phyloP scores from a whole-genome alignment of 2,797 vertebrate species.

The Poliocrania exsul region DNA sequence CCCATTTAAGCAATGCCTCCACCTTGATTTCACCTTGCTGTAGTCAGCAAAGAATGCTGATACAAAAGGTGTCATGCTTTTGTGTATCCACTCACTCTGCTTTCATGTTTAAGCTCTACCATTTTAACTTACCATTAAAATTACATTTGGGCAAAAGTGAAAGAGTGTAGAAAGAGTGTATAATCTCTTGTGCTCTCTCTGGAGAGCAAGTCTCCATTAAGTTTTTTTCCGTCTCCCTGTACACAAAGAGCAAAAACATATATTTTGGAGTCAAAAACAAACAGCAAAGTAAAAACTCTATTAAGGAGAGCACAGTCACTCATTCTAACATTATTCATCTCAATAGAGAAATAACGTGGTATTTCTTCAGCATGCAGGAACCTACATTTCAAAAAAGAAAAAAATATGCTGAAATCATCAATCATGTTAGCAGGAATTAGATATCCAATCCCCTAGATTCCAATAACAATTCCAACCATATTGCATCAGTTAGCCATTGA shows the following conservation, averaged over 20 bases:
- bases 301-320: neutral
- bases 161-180: neutral
- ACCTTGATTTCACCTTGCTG: slow-evolving; percentile 66
- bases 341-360: slow-evolving; percentile 1
- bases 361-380: neutral
- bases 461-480: slow-evolving; percentile 6
- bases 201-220: slow-evolving; percentile 23
- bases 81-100: neutral
- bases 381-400: neutral
- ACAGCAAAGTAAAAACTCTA: neutral
- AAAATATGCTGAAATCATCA: neutral
- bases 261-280: slow-evolving; percentile 39
- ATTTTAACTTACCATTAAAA: slow-evolving; percentile 45
- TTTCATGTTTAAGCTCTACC: slow-evolving; percentile 28
- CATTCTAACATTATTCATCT: neutral
- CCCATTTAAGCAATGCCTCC: slow-evolving; percentile 39
- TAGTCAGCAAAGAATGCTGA: slow-evolving; percentile 34
- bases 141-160: slow-evolving; percentile 33
- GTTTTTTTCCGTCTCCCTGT: neutral
- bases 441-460: neutral
- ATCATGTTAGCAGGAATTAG: neutral
- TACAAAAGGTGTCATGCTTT: slow-evolving; percentile 3
- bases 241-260: neutral
- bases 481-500: slow-evolving; percentile 13
- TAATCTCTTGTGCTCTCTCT: neutral